Evolutionary conservation across 2,888 invertebrate species (phyloP).

Genomic region (Brassicogethes aeneus): DNA sequence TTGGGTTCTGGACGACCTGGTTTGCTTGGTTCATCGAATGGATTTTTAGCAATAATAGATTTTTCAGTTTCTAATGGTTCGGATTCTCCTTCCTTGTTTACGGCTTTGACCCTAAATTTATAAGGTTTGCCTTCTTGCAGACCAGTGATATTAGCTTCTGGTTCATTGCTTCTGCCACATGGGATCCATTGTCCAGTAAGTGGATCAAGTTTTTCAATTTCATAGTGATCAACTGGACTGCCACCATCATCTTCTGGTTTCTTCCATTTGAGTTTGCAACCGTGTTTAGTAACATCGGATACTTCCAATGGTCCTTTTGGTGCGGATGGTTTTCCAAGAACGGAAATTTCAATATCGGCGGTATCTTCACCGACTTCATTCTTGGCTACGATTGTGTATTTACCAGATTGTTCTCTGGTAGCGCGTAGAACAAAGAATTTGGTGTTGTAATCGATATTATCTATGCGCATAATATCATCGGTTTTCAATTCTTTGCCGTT

Average conservation of each 20-base stretch:
- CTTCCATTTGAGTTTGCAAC: constrained; percentile 86
- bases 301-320: constrained; percentile 85
- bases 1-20: constrained; percentile 83
- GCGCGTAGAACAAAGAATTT: constrained; percentile 80
- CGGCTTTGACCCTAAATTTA: constrained; percentile 96
- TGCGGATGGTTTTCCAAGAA: constrained; percentile 67
- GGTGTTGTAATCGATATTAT: constrained; percentile 83
- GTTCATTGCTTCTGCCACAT: constrained; percentile 77
- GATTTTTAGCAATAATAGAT: constrained; percentile 96
- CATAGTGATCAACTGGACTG: constrained; percentile 85
- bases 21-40: constrained; percentile 91
- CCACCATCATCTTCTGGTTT: constrained; percentile 96
- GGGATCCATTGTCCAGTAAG: constrained; percentile 89
- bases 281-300: constrained; percentile 81
- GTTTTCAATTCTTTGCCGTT: constrained; percentile 58
- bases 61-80: constrained; percentile 92
- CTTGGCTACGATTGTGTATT: constrained; percentile 80
- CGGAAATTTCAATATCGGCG: constrained; percentile 82
- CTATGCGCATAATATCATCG: constrained; percentile 58
- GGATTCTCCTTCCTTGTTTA: constrained; percentile 97
- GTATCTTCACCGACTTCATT: constrained; percentile 91
- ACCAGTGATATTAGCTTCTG: constrained; percentile 75
- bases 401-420: constrained; percentile 73
- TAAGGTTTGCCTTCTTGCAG: constrained; percentile 93
- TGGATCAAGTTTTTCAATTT: constrained; percentile 92